Conservation (phyloP, 1,140 invertebrate species). For the Polypedilum pembai region DNA sequence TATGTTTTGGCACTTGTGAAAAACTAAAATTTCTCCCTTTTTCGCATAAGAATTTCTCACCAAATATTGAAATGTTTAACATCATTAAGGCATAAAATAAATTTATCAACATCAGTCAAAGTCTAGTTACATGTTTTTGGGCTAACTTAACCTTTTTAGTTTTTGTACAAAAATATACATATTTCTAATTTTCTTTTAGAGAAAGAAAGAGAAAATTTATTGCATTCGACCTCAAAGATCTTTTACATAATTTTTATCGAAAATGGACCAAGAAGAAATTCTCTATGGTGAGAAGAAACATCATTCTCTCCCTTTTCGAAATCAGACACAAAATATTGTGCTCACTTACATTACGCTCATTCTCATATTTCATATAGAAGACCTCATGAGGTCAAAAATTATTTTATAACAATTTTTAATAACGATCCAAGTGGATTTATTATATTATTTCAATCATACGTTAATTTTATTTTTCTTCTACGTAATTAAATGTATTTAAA, state of each 20-base stretch:
- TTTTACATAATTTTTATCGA: not conserved
- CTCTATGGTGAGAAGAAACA: not conserved
- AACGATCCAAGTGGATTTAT: not conserved
- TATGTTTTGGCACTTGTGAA: slow-evolving; percentile 25
- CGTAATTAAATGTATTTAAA: not conserved
- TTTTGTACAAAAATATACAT: too few relatives aligned
- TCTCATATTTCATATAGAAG: too few relatives aligned
- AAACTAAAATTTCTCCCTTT: not conserved
- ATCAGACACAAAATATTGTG: too few relatives aligned
- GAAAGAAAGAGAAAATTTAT: slow-evolving; percentile 1
- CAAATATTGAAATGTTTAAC: not conserved
- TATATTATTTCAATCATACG: not conserved
- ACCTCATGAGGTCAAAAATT: too few relatives aligned
- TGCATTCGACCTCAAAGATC: not conserved
- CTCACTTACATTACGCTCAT: too few relatives aligned
- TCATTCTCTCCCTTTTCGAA: too few relatives aligned
- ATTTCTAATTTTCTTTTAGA: not conserved
- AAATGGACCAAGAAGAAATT: not conserved
- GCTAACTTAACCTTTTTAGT: not conserved
- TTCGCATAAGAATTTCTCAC: slow-evolving; percentile 11
- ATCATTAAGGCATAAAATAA: not conserved
- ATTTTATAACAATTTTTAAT: too few relatives aligned
- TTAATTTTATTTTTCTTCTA: slow-evolving; percentile 11
- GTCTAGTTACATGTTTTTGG: slow-evolving; percentile 10
- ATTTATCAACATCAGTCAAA: slow-evolving; percentile 25